Percentiles rank a stretch among this genome's conserved stretches.
Conservation (phyloP, 2,797 vertebrate genomes). For the Schizopygopsis pylzovi region DNA sequence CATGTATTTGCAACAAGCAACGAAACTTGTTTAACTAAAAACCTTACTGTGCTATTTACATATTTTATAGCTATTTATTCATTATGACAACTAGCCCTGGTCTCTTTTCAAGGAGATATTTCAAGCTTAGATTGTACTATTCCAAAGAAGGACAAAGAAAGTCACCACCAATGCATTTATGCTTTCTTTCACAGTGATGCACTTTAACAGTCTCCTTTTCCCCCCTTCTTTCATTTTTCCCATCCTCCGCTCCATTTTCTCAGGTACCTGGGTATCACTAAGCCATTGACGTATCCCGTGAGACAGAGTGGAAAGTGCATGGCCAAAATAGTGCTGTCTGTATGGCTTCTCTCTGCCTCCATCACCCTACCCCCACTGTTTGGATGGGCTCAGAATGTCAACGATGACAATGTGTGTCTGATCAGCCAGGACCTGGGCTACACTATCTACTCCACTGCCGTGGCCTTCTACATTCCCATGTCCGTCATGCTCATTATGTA, state of each 20-base stretch:
- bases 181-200: conserved; percentile 5
- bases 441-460: conserved; percentile 94
- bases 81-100: not conserved
- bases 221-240: not conserved
- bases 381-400: conserved; percentile 95
- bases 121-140: not conserved
- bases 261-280: conserved; percentile 92
- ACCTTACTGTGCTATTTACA: not conserved
- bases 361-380: conserved; percentile 94
- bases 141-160: not conserved
- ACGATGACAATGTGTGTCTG: conserved; percentile 90
- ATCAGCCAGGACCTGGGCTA: conserved; percentile 97
- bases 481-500: conserved; percentile 97
- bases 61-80: not conserved
- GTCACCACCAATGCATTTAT: conserved; percentile 1
- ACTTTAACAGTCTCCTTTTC: not conserved
- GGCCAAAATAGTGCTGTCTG: conserved; percentile 93
- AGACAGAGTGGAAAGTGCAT: conserved; percentile 93
- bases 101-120: conserved; percentile 2
- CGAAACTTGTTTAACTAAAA: not conserved
- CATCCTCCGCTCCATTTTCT: not conserved
- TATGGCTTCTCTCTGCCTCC: conserved; percentile 94
- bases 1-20: too few species aligned
- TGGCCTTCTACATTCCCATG: conserved; percentile 97
- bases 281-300: conserved; percentile 91